Evolutionary conservation across 1,140 invertebrate species (phyloP).

Genomic region (Cepaea nemoralis): DNA sequence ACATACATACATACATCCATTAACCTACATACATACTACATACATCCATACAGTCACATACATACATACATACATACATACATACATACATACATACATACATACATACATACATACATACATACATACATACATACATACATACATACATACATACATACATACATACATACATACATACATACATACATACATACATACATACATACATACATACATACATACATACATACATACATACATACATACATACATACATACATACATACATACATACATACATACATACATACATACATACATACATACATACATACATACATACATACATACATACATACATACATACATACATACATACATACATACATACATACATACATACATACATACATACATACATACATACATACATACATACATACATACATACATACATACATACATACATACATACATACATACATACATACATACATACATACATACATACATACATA

Average conservation of each 20-base stretch:
- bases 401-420: conserved; percentile 12
- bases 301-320: conserved; percentile 12
- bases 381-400: conserved; percentile 12
- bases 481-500: conserved; percentile 12
- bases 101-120: conserved; percentile 12
- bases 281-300: conserved; percentile 12
- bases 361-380: conserved; percentile 12
- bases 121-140: conserved; percentile 12
- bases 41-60: no score
- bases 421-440: conserved; percentile 12
- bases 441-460: conserved; percentile 12
- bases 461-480: conserved; percentile 12
- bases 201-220: conserved; percentile 12
- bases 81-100: conserved; percentile 12
- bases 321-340: conserved; percentile 12
- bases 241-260: conserved; percentile 12
- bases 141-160: conserved; percentile 12
- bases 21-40: conserved; percentile 1
- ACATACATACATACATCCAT: background rate
- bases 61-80: no score
- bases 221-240: conserved; percentile 12
- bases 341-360: conserved; percentile 12
- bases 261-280: conserved; percentile 12
- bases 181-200: conserved; percentile 12
- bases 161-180: conserved; percentile 12